phyloP scores from a whole-genome alignment of 2,888 invertebrate species.

The Peribatodes rhomboidaria region DNA sequence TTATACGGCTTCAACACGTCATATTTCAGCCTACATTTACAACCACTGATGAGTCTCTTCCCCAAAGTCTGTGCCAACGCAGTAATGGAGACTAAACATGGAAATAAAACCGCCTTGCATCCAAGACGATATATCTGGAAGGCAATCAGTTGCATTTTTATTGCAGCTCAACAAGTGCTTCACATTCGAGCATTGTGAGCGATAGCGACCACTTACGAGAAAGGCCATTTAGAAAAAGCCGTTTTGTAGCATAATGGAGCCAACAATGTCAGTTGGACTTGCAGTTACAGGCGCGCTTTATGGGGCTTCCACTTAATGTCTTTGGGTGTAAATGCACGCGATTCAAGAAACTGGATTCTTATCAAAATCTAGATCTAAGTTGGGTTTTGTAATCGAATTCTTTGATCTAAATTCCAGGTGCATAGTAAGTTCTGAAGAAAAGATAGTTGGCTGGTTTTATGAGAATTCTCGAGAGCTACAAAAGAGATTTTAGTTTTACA shows the following conservation, averaged over 20 bases:
- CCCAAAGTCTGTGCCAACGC: constrained; percentile 25
- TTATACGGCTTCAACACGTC: constrained; percentile 9
- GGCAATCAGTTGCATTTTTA: constrained; percentile 44
- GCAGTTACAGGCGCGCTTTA: constrained; percentile 37
- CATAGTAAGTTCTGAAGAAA: too few relatives aligned
- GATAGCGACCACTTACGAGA: constrained; percentile 41
- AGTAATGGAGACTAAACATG: constrained; percentile 29
- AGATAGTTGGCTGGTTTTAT: too few relatives aligned
- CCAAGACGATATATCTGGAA: constrained; percentile 36
- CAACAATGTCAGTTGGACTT: constrained; percentile 37
- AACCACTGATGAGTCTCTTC: constrained; percentile 12
- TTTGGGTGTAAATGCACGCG: constrained; percentile 4
- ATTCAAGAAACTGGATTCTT: neutral
- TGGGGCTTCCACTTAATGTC: constrained; percentile 32
- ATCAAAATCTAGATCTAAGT: neutral
- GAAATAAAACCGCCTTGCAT: constrained; percentile 30
- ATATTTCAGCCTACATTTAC: constrained; percentile 11
- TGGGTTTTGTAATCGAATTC: neutral
- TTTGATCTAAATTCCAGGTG: too few relatives aligned
- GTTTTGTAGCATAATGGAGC: constrained; percentile 37
- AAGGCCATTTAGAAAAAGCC: constrained; percentile 47
- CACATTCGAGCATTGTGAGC: constrained; percentile 42
- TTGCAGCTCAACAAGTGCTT: constrained; percentile 47
- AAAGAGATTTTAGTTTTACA: neutral
- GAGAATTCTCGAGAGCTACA: neutral